phyloP scores from a whole-genome alignment of 2,113 vertebrate species.

The Tragelaphus strepsiceros region DNA sequence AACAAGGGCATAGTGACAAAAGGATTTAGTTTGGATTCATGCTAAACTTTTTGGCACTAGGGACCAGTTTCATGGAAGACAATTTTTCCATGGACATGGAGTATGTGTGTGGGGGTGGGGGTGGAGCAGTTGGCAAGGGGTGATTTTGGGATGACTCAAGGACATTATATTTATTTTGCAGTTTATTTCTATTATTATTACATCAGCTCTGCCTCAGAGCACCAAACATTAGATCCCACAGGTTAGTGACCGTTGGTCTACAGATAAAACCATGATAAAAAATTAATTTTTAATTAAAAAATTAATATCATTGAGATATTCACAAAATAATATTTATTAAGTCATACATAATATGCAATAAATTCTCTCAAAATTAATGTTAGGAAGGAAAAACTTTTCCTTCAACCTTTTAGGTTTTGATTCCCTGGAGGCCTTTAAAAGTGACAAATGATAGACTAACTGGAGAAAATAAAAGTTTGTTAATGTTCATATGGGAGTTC shows the following conservation, averaged over 20 bases:
- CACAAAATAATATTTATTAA: background rate
- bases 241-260: fast-evolving
- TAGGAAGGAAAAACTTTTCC: background rate
- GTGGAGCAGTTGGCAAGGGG: no score
- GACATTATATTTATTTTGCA: background rate
- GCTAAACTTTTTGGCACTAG: background rate
- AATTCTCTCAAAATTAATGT: background rate
- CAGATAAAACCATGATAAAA: background rate
- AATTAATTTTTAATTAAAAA: background rate
- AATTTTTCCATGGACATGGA: background rate
- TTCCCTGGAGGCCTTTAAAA: background rate
- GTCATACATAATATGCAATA: background rate
- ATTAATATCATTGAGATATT: background rate
- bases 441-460: background rate
- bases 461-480: background rate
- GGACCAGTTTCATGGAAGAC: background rate
- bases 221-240: background rate
- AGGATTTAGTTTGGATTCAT: background rate
- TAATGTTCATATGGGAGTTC: background rate
- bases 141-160: no score
- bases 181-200: background rate
- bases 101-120: background rate
- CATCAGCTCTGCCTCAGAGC: background rate
- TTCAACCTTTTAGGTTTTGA: background rate
- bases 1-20: background rate